These are phyloP conservation scores for Petaurus breviceps DNA, from an alignment of 2,113 vertebrate genomes.

Conservation along the genomic window DNA sequence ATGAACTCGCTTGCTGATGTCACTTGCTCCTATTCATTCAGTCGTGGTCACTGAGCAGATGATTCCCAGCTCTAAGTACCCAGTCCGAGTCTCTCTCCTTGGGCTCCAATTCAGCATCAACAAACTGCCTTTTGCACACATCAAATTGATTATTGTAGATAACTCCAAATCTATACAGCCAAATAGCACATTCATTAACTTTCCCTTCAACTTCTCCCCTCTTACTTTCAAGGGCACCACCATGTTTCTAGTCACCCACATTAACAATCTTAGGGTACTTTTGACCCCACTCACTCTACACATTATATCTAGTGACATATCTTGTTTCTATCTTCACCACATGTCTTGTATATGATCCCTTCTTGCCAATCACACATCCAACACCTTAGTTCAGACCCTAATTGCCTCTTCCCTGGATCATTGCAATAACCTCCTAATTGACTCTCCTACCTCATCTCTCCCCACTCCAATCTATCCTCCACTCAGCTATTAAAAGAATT, in stretches of 20 bases:
- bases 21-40: background rate
- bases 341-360: background rate
- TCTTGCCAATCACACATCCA: background rate
- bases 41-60: background rate
- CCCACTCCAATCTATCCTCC: too few species aligned
- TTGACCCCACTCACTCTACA: background rate
- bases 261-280: background rate
- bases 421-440: too few species aligned
- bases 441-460: too few species aligned
- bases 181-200: background rate
- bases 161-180: background rate
- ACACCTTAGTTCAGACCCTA: background rate
- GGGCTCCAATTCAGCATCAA: background rate
- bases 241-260: background rate
- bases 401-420: too few species aligned
- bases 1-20: background rate
- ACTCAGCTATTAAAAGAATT: too few species aligned
- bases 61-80: background rate
- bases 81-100: background rate
- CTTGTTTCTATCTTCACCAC: background rate
- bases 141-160: background rate
- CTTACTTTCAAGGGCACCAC: background rate
- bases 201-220: background rate
- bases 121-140: background rate
- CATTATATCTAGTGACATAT: background rate